A percentile compares a stretch with the other conserved stretches of the same genome.
These are phyloP conservation scores for Thaumetopoea pityocampa DNA, from an alignment of 1,140 invertebrate species.

Conservation along the genomic window DNA sequence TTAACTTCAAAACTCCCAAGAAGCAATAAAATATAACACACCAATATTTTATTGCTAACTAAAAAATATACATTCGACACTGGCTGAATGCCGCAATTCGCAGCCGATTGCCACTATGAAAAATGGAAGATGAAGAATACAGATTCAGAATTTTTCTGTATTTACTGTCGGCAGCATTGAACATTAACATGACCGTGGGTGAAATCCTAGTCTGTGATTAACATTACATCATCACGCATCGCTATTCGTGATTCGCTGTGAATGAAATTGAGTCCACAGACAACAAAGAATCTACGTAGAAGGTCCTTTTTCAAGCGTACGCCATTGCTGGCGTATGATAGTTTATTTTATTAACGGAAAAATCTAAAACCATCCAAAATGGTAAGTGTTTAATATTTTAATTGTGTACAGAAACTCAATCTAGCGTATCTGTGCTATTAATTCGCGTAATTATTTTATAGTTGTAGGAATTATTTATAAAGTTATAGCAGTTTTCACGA, in stretches of 20 bases:
- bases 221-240: conserved; percentile 3
- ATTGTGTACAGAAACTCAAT: conserved; percentile 44
- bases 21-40: too few species aligned
- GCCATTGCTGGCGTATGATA: conserved; percentile 90
- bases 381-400: conserved; percentile 79
- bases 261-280: conserved; percentile 38
- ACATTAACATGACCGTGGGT: too few species aligned
- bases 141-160: too few species aligned
- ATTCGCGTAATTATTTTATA: conserved; percentile 52
- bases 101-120: too few species aligned
- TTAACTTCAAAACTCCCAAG: too few species aligned
- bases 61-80: too few species aligned
- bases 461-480: conserved; percentile 33
- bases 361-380: conserved; percentile 92
- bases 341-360: conserved; percentile 80
- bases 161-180: too few species aligned
- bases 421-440: conserved; percentile 28
- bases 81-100: too few species aligned
- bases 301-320: conserved; percentile 83
- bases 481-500: conserved; percentile 34
- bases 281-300: conserved; percentile 56
- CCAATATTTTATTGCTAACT: too few species aligned
- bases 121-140: too few species aligned
- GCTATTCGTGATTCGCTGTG: conserved; percentile 43
- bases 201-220: too few species aligned